Evolutionary conservation across 1,140 invertebrate genomes (phyloP).

Genomic region (Cardiocondyla obscurior): DNA sequence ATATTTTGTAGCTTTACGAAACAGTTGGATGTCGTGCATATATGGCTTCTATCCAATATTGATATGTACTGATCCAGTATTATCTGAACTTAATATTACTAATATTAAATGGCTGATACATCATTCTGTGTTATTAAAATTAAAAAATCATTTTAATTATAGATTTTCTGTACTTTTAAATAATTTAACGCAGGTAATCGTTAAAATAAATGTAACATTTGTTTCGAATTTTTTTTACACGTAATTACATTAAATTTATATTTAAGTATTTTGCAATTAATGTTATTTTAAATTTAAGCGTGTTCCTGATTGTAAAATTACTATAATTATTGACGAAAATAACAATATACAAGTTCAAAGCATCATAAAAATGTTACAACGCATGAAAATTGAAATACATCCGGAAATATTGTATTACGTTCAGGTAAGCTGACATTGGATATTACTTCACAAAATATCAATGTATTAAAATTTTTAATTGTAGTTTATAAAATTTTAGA

Average conservation of each 20-base stretch:
- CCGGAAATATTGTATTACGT: constrained; percentile 58
- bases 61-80: constrained; percentile 79
- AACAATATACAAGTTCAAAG: constrained; percentile 77
- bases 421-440: constrained; percentile 67
- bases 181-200: constrained; percentile 75
- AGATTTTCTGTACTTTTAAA: constrained; percentile 81
- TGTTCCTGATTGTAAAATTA: constrained; percentile 70
- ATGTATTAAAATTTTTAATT: background rate
- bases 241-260: constrained; percentile 1
- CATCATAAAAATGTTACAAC: constrained; percentile 75
- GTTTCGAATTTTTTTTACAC: constrained; percentile 16
- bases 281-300: constrained; percentile 64
- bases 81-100: constrained; percentile 76
- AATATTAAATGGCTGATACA: constrained; percentile 81
- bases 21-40: constrained; percentile 71
- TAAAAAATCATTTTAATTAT: constrained; percentile 78
- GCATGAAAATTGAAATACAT: constrained; percentile 72
- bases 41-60: constrained; percentile 76
- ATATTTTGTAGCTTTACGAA: constrained; percentile 69
- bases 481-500: constrained; percentile 66
- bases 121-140: constrained; percentile 74
- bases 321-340: constrained; percentile 77
- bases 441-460: background rate
- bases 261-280: constrained; percentile 15
- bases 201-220: constrained; percentile 20